A percentile compares a stretch with the other conserved stretches of the same genome.
Evolutionary conservation across 2,888 invertebrate species (phyloP).

Genomic region (Prenolepis imparis): DNA sequence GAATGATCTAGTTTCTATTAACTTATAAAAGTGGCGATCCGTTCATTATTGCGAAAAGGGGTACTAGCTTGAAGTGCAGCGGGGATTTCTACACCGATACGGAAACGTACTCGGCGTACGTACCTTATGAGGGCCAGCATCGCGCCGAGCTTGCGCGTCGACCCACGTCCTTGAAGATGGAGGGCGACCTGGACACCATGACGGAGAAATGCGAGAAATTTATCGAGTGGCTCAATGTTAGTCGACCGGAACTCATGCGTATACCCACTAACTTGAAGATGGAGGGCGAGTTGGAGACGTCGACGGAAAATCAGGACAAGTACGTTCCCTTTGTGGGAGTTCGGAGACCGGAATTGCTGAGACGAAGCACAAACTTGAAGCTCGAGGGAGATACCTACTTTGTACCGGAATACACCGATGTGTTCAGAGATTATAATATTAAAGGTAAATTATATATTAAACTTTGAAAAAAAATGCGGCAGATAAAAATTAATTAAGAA

Average conservation of each 20-base stretch:
- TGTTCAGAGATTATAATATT: conserved; percentile 80
- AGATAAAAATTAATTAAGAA: not conserved
- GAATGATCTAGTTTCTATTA: not conserved
- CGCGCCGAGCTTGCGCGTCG: conserved; percentile 85
- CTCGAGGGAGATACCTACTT: conserved; percentile 87
- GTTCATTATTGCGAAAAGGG: conserved; percentile 69
- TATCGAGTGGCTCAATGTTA: conserved; percentile 82
- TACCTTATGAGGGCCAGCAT: conserved; percentile 86
- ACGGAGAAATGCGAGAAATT: conserved; percentile 87
- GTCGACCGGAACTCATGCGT: conserved; percentile 86
- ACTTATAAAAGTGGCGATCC: not conserved
- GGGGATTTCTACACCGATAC: conserved; percentile 83
- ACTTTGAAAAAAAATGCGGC: not conserved
- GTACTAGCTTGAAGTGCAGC: conserved; percentile 78
- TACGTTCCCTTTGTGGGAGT: conserved; percentile 86
- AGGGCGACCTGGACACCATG: conserved; percentile 86
- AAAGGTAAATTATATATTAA: conserved; percentile 71
- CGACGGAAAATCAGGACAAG: conserved; percentile 86
- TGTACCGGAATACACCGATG: conserved; percentile 86
- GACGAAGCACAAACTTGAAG: conserved; percentile 86
- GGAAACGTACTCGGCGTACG: conserved; percentile 87
- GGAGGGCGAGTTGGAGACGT: conserved; percentile 86
- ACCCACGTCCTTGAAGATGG: conserved; percentile 86
- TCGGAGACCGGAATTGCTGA: conserved; percentile 84
- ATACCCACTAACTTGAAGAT: conserved; percentile 86